Conservation (phyloP, 2,797 vertebrate genomes). For the Rhynchotus rufescens region DNA sequence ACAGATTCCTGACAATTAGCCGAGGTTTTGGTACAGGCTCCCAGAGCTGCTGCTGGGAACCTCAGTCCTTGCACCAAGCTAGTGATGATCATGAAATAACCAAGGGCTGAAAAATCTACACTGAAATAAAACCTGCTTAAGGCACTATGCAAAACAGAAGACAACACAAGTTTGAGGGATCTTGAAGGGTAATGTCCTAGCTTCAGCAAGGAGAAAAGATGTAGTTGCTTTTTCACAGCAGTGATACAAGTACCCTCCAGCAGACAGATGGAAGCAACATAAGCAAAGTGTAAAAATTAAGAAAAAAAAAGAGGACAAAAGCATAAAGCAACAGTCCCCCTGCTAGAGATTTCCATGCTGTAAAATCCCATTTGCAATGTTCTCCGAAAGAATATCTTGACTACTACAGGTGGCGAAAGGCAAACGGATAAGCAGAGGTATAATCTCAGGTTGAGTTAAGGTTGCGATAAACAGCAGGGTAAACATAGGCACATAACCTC, state of each 20-base stretch:
- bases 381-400: not conserved
- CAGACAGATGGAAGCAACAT: conserved; percentile 44
- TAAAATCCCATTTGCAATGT: not conserved
- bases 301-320: not conserved
- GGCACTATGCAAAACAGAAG: not conserved
- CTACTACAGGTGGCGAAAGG: not conserved
- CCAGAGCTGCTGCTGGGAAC: not conserved
- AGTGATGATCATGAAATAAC: not conserved
- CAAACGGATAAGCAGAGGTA: not conserved
- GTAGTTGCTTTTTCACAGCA: not conserved
- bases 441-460: not conserved
- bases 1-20: not conserved
- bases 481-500: no score
- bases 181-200: not conserved
- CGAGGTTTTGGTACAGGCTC: not conserved
- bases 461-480: no score
- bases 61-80: not conserved
- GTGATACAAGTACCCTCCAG: not conserved
- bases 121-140: not conserved
- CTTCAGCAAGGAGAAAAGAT: not conserved
- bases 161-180: not conserved
- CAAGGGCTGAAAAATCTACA: not conserved
- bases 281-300: conserved; percentile 19
- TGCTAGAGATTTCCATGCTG: not conserved
- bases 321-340: not conserved